Evolutionary conservation across 2,888 invertebrate genomes (phyloP).

Genomic region (Drosophila tanythrix): DNA sequence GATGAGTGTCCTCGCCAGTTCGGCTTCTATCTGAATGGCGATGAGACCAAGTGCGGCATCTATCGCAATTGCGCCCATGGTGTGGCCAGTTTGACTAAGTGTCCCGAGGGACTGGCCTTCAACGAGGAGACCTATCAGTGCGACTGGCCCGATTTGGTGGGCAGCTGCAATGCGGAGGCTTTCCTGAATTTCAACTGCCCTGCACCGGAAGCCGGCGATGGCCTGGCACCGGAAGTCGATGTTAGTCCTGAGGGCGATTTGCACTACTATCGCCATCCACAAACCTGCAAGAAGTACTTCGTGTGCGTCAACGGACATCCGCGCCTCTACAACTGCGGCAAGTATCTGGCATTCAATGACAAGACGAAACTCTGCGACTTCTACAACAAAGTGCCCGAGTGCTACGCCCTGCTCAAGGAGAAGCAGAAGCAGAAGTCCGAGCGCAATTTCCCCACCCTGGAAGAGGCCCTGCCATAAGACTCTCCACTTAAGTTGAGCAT

Average conservation of each 20-base stretch:
- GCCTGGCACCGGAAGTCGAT: constrained; percentile 80
- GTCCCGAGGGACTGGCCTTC: constrained; percentile 94
- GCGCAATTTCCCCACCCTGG: constrained; percentile 36
- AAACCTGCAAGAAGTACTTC: constrained; percentile 92
- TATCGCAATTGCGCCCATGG: constrained; percentile 94
- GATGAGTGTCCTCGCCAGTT: constrained; percentile 89
- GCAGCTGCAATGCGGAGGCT: constrained; percentile 92
- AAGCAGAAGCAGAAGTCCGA: constrained; percentile 66
- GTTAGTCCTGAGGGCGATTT: constrained; percentile 81
- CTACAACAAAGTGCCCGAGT: constrained; percentile 82
- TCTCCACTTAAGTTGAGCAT: background rate
- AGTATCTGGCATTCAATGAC: constrained; percentile 91
- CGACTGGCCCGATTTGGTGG: constrained; percentile 94
- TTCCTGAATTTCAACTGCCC: constrained; percentile 91
- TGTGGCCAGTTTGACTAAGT: constrained; percentile 89
- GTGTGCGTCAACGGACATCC: constrained; percentile 91
- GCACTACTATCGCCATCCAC: constrained; percentile 86
- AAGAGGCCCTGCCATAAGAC: constrained; percentile 33
- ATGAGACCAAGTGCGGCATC: constrained; percentile 89
- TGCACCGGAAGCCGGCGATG: constrained; percentile 77
- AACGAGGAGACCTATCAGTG: constrained; percentile 90
- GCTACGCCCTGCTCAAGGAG: constrained; percentile 82
- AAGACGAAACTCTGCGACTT: constrained; percentile 89
- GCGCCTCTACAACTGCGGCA: constrained; percentile 91
- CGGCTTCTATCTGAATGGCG: constrained; percentile 89